Base-by-base conservation (phyloP, 1,140 invertebrate genomes). In the Drosophila sp. region DNA sequence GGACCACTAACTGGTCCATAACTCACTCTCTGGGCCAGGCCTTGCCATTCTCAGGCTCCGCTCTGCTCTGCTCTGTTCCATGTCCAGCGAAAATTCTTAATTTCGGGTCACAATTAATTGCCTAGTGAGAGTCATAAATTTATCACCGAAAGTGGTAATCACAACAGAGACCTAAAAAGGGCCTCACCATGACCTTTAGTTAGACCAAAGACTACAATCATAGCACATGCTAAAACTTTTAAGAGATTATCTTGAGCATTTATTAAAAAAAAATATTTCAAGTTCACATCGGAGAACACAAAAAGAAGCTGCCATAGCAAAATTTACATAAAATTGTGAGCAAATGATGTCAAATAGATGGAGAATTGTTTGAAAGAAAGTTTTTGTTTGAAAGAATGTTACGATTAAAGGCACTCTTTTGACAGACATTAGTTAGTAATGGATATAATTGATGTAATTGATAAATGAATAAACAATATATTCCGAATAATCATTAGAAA, bases 41-140 rank as follows among this genome's bases (percentile, higher is more conserved):
- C 61, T 69, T 80, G 72, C 69, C 70, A 71, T 50, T 50, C 44
- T 50, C 44, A 50, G 23, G 44, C 44, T 50, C 44, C 7, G 44
- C 44, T 27, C 23, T 10, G 23, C 35, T 2, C 35, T 38, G 35
- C 10, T 10, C 32, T 33, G 32, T 0, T 6, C 4, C 41, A 44
- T 44, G 66, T 71, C 67, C 78, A 76, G 77, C 72, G 72, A 70
- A 85, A 72, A 79, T 63, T 70, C 75, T 85, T 81, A 78, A 90
- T 90, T 90, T 58, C 82, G 81, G 82, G 82, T 80, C 86, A 90
- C 71, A 90, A 90, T 90, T 86, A 90, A 90, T 90, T 90, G 87
- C 74, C 72, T 78, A 76, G 58, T 65, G 77, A 83, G 82, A 72
- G 68, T 71, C 73, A 90, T 90, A 90, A 90, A 90, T 90, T 72